Evolutionary conservation across 2,797 vertebrate species (phyloP).

Genomic region (Coregonus ussuriensis): DNA sequence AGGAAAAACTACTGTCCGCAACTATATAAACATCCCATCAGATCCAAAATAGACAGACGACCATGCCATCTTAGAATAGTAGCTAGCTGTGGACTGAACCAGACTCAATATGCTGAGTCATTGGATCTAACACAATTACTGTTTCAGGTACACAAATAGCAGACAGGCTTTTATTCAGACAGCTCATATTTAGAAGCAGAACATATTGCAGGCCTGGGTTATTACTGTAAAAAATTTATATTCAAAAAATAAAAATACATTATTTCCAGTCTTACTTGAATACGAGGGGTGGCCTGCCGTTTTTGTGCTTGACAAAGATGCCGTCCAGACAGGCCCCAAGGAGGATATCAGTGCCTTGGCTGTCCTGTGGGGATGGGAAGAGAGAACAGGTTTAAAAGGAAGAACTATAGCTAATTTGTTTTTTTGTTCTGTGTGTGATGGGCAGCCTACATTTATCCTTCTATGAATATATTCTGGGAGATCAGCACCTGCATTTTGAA

Average conservation of each 20-base stretch:
- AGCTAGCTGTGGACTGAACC: constrained; percentile 9
- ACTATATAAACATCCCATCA: not conserved
- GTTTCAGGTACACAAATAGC: constrained; percentile 14
- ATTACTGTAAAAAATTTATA: constrained; percentile 3
- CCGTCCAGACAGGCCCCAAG: constrained; percentile 95
- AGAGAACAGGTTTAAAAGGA: constrained; percentile 13
- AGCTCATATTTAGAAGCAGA: constrained; percentile 11
- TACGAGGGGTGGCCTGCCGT: constrained; percentile 85
- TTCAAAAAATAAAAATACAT: not conserved
- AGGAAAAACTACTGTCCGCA: not conserved
- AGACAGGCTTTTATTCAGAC: constrained; percentile 10
- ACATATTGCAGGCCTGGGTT: constrained; percentile 6
- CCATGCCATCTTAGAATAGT: constrained; percentile 25
- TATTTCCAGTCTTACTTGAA: constrained; percentile 80
- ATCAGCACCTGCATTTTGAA: not conserved
- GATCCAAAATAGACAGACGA: constrained; percentile 12
- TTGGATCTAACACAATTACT: constrained; percentile 24
- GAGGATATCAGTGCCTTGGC: constrained; percentile 89
- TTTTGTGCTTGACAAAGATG: constrained; percentile 96
- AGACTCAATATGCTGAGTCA: constrained; percentile 20
- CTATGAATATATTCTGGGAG: not conserved
- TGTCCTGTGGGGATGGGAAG: constrained; percentile 79
- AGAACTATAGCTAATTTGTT: not conserved
- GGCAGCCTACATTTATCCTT: not conserved
- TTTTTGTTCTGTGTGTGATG: not conserved